phyloP scores from a whole-genome alignment of 2,797 vertebrate genomes.

The Nyctibius grandis region DNA sequence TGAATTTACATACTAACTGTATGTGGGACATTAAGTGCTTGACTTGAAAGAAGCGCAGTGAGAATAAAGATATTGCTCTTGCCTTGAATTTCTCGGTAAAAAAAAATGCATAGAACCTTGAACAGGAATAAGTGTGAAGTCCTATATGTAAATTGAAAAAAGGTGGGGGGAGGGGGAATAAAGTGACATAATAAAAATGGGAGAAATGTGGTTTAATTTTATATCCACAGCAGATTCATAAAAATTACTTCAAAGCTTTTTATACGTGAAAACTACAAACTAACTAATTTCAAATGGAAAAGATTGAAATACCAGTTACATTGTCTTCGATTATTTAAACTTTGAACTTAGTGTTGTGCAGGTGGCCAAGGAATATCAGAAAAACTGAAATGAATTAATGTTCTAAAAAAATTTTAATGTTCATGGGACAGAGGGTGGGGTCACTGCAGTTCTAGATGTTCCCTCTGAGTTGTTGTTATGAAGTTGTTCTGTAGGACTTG shows the following conservation, averaged over 20 bases:
- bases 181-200: neutral
- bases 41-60: neutral
- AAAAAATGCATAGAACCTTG: neutral
- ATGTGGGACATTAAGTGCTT: neutral
- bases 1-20: neutral
- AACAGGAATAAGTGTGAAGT: neutral
- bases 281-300: neutral
- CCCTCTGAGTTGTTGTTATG: neutral
- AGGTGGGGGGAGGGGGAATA: neutral
- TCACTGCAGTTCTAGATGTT: neutral
- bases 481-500: neutral
- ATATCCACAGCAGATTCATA: neutral
- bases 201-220: constrained; percentile 14
- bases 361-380: neutral
- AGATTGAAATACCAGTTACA: neutral
- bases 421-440: neutral
- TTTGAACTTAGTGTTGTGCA: neutral
- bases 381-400: neutral
- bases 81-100: neutral
- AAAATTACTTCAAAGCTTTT: neutral
- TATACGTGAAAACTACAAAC: neutral
- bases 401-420: neutral
- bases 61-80: constrained; percentile 51
- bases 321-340: neutral
- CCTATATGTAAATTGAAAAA: neutral